A percentile compares a stretch with the other conserved stretches of the same genome.
Evolutionary conservation across 2,113 vertebrate genomes (phyloP).

Genomic region (Cyrtonyx montezumae): DNA sequence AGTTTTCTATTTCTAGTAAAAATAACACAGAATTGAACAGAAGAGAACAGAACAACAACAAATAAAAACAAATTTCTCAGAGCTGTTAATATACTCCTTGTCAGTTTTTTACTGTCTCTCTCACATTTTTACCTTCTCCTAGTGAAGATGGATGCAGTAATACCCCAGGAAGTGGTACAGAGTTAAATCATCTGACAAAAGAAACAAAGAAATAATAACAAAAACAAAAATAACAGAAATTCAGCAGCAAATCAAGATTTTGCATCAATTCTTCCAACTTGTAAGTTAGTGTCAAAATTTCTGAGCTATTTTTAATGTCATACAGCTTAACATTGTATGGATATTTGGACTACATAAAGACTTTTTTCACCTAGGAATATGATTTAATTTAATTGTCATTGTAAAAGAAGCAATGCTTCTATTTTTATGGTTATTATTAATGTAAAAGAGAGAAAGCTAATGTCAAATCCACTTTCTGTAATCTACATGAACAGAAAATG

Average conservation of each 20-base stretch:
- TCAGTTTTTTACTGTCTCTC: background rate
- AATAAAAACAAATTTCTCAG: background rate
- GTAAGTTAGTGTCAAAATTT: background rate
- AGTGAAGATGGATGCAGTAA: background rate
- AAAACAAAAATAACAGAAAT: background rate
- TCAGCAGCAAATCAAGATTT: background rate
- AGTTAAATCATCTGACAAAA: background rate
- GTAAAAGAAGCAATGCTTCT: background rate
- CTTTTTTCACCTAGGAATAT: background rate
- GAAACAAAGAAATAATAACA: background rate
- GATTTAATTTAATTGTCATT: background rate
- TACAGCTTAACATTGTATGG: background rate
- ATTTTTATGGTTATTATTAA: background rate
- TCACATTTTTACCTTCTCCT: background rate
- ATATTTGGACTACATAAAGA: background rate
- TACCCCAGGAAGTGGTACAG: background rate
- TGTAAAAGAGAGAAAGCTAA: background rate
- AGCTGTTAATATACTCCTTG: background rate
- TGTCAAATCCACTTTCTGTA: background rate
- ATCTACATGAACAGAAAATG: background rate
- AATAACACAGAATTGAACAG: background rate
- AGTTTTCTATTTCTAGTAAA: background rate
- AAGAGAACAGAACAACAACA: background rate
- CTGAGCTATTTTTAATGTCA: background rate
- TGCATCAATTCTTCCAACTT: background rate